Evolutionary conservation across 2,113 vertebrate species (phyloP).

Genomic region (Octodon degus): DNA sequence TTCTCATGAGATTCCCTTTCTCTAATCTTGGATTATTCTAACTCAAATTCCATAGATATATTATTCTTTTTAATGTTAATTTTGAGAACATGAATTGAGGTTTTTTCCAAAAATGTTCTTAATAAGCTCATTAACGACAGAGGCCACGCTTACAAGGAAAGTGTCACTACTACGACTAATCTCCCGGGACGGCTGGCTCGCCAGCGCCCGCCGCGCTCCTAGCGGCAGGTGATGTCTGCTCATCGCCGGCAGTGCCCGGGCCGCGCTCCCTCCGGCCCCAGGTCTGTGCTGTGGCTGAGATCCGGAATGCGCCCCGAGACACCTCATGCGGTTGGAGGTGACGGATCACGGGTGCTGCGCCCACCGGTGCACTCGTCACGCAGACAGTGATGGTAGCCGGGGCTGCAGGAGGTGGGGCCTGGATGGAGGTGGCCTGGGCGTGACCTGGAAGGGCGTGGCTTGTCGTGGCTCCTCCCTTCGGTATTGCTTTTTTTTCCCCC

Average conservation of each 20-base stretch:
- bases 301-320: not conserved
- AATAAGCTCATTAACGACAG: not conserved
- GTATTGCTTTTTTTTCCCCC: no score
- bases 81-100: not conserved
- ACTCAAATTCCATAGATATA: not conserved
- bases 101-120: not conserved
- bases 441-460: not conserved
- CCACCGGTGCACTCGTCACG: not conserved
- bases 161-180: no score
- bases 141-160: not conserved
- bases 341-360: fast-evolving
- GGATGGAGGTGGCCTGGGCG: not conserved
- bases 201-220: fast-evolving
- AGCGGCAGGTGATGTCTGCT: no score
- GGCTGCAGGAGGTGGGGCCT: not conserved
- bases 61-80: not conserved
- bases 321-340: not conserved
- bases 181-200: not conserved
- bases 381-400: not conserved
- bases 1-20: not conserved
- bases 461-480: not conserved
- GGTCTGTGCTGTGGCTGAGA: not conserved
- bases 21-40: not conserved
- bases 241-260: not conserved
- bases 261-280: not conserved